A percentile compares a stretch with the other conserved stretches of the same genome.
These are phyloP conservation scores for Elgaria multicarinata DNA, from an alignment of 2,113 vertebrate genomes.

Conservation along the genomic window DNA sequence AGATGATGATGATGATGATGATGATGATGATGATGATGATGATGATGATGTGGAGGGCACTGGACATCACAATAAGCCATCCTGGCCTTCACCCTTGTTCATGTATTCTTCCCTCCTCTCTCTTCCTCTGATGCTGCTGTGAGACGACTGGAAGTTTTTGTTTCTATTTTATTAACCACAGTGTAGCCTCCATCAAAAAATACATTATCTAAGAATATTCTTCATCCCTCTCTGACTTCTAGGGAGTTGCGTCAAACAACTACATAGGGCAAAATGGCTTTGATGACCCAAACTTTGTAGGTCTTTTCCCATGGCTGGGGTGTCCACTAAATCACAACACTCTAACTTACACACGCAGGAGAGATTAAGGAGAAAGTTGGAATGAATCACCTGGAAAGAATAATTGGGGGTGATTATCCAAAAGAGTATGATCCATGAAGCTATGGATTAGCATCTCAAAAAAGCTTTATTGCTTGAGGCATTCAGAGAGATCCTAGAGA, in stretches of 20 bases:
- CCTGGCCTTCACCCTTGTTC: too few species aligned
- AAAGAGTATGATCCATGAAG: conserved; percentile 43
- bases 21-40: too few species aligned
- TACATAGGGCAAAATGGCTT: not conserved
- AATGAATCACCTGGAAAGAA: conserved; percentile 33
- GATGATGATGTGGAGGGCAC: not conserved
- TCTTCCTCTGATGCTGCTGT: too few species aligned
- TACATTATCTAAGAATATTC: not conserved
- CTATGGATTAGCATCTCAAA: conserved; percentile 37
- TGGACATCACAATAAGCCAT: not conserved
- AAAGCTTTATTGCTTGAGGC: conserved; percentile 45
- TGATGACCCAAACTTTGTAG: not conserved
- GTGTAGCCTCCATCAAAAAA: not conserved
- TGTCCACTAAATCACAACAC: conserved; percentile 14
- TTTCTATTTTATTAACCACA: too few species aligned
- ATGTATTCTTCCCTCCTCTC: too few species aligned
- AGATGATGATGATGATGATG: too few species aligned
- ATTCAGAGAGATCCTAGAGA: conserved; percentile 7
- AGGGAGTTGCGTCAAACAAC: not conserved
- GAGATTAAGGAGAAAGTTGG: conserved; percentile 2
- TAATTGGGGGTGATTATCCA: conserved; percentile 25
- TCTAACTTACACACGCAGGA: not conserved
- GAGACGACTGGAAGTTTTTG: too few species aligned
- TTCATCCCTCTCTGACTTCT: not conserved
- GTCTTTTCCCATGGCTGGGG: not conserved